Evolutionary conservation across 2,113 vertebrate genomes (phyloP).

Genomic region (Xyliphius kryptos): DNA sequence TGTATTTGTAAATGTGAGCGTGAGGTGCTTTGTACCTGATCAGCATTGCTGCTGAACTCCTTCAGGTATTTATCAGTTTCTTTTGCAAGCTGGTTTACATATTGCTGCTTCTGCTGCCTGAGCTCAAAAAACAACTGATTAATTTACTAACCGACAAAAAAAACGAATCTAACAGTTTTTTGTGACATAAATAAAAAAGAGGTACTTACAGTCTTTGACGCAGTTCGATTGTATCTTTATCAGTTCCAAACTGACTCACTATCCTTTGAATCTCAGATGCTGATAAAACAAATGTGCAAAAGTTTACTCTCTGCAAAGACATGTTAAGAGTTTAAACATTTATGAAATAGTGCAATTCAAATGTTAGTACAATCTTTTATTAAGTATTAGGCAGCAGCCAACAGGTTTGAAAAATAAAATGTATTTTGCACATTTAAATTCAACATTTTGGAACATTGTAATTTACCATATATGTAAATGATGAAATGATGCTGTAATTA

Average conservation of each 20-base stretch:
- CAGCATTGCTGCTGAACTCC: constrained; percentile 76
- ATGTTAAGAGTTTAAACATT: too few relatives aligned
- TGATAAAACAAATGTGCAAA: constrained; percentile 48
- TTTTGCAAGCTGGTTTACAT: constrained; percentile 89
- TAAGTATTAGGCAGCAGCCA: too few relatives aligned
- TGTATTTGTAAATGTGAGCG: too few relatives aligned
- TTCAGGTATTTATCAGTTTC: constrained; percentile 91
- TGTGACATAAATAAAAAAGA: too few relatives aligned
- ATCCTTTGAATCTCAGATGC: constrained; percentile 86
- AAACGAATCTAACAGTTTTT: too few relatives aligned
- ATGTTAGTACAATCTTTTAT: too few relatives aligned
- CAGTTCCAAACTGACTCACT: constrained; percentile 80
- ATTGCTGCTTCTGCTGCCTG: constrained; percentile 89
- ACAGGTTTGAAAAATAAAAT: too few relatives aligned
- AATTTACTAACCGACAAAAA: too few relatives aligned
- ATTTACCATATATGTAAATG: background rate
- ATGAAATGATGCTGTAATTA: background rate
- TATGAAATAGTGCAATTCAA: too few relatives aligned
- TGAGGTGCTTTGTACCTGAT: constrained; percentile 57
- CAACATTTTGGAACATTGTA: too few relatives aligned
- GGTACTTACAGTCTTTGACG: constrained; percentile 83
- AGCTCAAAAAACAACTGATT: too few relatives aligned
- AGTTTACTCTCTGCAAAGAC: background rate
- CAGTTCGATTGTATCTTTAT: constrained; percentile 77
- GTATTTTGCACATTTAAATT: background rate